Conservation (phyloP, 1,140 invertebrate species). For the Sipha flava region DNA sequence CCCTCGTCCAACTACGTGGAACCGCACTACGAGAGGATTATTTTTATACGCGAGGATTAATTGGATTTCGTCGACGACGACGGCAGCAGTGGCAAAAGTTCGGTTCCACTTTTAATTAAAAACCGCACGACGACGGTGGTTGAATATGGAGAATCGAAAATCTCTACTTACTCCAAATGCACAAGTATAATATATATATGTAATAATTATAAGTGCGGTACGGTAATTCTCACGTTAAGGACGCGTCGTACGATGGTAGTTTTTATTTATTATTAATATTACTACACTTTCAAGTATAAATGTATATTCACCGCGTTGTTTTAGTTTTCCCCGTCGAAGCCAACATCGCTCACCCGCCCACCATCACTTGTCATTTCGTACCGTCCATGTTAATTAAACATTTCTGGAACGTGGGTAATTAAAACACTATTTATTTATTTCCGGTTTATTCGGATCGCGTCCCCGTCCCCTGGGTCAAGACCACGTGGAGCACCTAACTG, state of each 20-base stretch:
- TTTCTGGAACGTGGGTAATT: background rate
- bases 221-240: background rate
- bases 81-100: background rate
- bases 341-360: background rate
- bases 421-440: conserved; percentile 4
- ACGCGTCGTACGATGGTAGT: background rate
- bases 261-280: background rate
- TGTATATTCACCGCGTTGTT: too few species aligned
- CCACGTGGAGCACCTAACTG: too few species aligned
- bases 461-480: too few species aligned
- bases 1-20: too few species aligned
- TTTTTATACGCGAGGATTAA: background rate
- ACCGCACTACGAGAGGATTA: background rate
- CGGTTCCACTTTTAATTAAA: background rate
- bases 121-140: too few species aligned
- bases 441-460: too few species aligned
- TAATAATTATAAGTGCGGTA: background rate
- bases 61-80: background rate
- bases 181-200: background rate
- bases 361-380: background rate
- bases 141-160: background rate
- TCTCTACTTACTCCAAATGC: background rate
- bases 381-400: background rate
- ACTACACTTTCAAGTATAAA: background rate
- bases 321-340: background rate